Conservation (phyloP, 2,113 vertebrate genomes). For the Macrotis lagotis region DNA sequence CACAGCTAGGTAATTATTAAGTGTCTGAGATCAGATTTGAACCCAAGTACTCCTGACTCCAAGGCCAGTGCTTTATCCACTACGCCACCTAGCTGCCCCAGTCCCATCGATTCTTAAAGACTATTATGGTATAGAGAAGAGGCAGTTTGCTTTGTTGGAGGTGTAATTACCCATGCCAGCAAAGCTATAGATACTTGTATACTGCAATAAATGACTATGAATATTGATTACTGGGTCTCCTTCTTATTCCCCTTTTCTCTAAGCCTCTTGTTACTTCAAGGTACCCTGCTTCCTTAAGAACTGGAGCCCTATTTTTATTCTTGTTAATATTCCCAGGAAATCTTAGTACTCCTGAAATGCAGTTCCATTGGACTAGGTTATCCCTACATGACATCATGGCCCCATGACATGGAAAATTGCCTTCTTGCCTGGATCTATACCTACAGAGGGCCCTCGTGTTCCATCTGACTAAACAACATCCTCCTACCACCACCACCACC, state of each 20-base stretch:
- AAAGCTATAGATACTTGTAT: neutral
- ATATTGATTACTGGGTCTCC: neutral
- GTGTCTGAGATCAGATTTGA: too few species aligned
- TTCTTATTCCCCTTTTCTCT: neutral
- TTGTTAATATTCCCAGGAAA: neutral
- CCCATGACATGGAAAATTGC: neutral
- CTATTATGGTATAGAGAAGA: neutral
- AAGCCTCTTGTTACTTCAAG: neutral
- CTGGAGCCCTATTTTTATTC: neutral
- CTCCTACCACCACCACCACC: neutral
- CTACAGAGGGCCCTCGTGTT: neutral
- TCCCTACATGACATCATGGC: neutral
- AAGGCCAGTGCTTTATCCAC: too few species aligned
- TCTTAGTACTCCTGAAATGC: neutral
- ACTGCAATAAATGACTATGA: neutral
- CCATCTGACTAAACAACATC: neutral
- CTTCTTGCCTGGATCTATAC: neutral
- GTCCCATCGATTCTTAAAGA: neutral
- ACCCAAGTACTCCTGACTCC: too few species aligned
- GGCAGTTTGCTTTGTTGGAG: neutral
- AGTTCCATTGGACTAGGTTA: neutral
- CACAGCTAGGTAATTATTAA: too few species aligned
- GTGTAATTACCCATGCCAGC: neutral
- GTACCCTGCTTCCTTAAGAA: neutral
- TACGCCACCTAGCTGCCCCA: too few species aligned